A percentile compares a stretch with the other conserved stretches of the same genome.
Conservation (phyloP, 2,797 vertebrate genomes). For the Falco naumanni region DNA sequence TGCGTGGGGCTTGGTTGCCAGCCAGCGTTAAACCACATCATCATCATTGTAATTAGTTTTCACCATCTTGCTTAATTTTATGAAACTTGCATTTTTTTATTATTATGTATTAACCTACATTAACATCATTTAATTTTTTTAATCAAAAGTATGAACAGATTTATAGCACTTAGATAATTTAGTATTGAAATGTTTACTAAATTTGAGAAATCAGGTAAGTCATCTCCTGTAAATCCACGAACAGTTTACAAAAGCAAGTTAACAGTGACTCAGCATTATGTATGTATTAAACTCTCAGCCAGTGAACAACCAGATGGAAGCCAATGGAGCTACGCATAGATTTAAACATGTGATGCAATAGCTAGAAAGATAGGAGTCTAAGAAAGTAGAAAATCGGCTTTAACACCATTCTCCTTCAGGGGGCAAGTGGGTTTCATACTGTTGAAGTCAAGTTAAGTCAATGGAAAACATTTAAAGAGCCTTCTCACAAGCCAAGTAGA, state of each 20-base stretch:
- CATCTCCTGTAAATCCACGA: constrained; percentile 1
- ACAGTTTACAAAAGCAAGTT: background rate
- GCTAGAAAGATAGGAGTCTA: background rate
- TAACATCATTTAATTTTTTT: constrained; percentile 18
- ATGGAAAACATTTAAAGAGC: background rate
- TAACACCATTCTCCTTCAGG: background rate
- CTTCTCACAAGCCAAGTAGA: background rate
- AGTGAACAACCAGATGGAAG: background rate
- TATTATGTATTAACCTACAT: background rate
- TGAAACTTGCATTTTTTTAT: background rate
- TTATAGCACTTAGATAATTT: constrained; percentile 44
- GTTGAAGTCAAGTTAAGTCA: background rate
- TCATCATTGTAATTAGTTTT: background rate
- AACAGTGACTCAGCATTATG: background rate
- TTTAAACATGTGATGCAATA: background rate
- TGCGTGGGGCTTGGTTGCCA: too few relatives aligned
- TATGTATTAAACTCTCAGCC: background rate
- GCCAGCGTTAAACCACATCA: too few relatives aligned
- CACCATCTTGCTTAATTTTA: background rate
- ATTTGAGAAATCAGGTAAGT: constrained; percentile 37
- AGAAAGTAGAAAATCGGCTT: background rate
- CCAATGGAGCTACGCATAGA: background rate
- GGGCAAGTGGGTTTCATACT: background rate
- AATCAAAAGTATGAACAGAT: constrained; percentile 57
- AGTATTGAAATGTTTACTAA: constrained; percentile 29